phyloP scores from a whole-genome alignment of 2,888 invertebrate species.

The Stenichneumon culpator region DNA sequence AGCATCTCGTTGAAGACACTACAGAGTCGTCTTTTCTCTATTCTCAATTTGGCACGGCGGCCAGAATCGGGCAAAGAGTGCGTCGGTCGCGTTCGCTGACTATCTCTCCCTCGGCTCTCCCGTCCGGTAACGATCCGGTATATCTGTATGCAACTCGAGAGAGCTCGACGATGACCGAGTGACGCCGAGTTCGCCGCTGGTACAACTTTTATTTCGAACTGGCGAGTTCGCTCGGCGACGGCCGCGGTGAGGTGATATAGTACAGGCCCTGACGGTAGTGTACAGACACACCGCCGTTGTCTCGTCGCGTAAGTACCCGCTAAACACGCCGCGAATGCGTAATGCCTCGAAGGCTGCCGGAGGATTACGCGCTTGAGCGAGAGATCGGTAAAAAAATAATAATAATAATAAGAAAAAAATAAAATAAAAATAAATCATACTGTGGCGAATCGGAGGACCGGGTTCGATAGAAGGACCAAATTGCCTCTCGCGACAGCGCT shows the following conservation, averaged over 20 bases:
- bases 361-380: slow-evolving; percentile 60
- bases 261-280: background rate
- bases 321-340: slow-evolving; percentile 66
- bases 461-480: slow-evolving; percentile 59
- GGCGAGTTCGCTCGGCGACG: background rate
- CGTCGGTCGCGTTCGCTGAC: slow-evolving; percentile 11
- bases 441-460: slow-evolving; percentile 20
- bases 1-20: background rate
- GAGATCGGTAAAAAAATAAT: slow-evolving; percentile 43
- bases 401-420: background rate
- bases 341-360: slow-evolving; percentile 67
- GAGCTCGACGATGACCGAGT: slow-evolving; percentile 64
- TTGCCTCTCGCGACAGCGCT: slow-evolving; percentile 50
- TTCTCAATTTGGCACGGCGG: slow-evolving; percentile 69
- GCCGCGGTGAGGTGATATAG: background rate
- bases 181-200: slow-evolving; percentile 47
- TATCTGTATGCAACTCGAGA: slow-evolving; percentile 62
- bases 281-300: slow-evolving; percentile 23
- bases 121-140: slow-evolving; percentile 49
- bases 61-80: slow-evolving; percentile 56
- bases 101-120: slow-evolving; percentile 3
- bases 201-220: slow-evolving; percentile 42
- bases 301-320: slow-evolving; percentile 31
- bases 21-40: slow-evolving; percentile 31
- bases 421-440: slow-evolving; percentile 4